Evolutionary conservation across 2,113 vertebrate genomes (phyloP).

Genomic region (Pelecanoides urinatrix): DNA sequence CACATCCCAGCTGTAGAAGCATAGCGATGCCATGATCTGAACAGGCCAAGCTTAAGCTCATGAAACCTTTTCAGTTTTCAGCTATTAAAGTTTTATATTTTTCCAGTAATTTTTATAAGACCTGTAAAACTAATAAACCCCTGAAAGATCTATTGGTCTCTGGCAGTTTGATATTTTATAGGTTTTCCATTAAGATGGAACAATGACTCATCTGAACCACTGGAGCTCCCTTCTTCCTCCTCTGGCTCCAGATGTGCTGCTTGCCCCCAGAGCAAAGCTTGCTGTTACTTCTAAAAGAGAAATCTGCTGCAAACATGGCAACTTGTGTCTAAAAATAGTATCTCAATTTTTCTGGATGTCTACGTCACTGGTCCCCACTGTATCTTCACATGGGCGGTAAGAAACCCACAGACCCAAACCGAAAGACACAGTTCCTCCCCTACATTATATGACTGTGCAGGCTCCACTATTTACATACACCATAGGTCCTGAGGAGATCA

Average conservation of each 20-base stretch:
- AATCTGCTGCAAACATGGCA: neutral
- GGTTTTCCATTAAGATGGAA: constrained; percentile 30
- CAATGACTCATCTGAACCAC: neutral
- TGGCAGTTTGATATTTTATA: constrained; percentile 28
- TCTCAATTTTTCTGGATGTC: neutral
- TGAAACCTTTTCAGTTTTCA: constrained; percentile 23
- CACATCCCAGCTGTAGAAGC: neutral
- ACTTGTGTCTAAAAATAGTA: neutral
- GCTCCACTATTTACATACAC: neutral
- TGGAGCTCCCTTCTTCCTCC: neutral
- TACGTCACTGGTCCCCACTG: rapidly evolving
- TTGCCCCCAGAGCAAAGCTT: neutral
- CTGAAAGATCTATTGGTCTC: neutral
- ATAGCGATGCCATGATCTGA: neutral
- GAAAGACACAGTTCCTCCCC: neutral
- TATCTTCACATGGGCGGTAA: neutral
- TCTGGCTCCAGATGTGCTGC: neutral
- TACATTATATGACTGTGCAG: neutral
- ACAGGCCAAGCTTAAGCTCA: neutral
- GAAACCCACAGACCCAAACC: neutral
- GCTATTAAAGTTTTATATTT: neutral
- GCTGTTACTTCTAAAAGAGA: neutral
- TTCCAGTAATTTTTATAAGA: constrained; percentile 46
- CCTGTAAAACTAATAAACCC: constrained; percentile 31
- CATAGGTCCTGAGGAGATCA: neutral